Evolutionary conservation across 2,888 invertebrate species (phyloP).

Genomic region (Sipha maydis): DNA sequence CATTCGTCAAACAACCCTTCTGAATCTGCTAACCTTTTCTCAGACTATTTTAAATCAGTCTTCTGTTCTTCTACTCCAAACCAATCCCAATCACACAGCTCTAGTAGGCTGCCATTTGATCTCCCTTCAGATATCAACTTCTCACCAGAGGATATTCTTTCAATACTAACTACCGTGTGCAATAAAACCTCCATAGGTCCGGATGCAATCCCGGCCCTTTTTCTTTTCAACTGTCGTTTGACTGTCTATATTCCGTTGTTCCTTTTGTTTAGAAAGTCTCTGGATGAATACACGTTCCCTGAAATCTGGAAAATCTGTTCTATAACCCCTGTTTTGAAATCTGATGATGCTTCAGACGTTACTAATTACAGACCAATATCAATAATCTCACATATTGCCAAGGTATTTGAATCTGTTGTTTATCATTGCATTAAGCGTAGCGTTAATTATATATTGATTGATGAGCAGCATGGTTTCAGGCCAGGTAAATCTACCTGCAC

Average conservation of each 20-base stretch:
- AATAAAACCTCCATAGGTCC: slow-evolving; percentile 9
- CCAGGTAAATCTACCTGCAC: slow-evolving; percentile 13
- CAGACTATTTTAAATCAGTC: background rate
- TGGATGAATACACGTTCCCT: background rate
- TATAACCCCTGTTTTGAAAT: slow-evolving; percentile 6
- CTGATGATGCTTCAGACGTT: slow-evolving; percentile 1
- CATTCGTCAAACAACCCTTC: background rate
- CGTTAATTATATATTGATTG: slow-evolving; percentile 23
- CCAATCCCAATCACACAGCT: background rate
- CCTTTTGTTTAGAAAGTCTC: background rate
- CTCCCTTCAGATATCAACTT: background rate
- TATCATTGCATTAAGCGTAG: background rate
- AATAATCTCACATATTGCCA: slow-evolving; percentile 17
- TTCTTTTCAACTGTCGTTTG: slow-evolving; percentile 7
- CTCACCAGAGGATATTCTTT: background rate
- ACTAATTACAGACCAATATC: slow-evolving; percentile 16
- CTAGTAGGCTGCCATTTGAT: background rate
- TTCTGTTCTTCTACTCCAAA: background rate
- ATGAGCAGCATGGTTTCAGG: slow-evolving; percentile 10
- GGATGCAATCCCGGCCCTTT: slow-evolving; percentile 11
- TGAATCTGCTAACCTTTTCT: slow-evolving; percentile 10
- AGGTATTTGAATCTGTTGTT: slow-evolving; percentile 27
- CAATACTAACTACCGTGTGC: background rate
- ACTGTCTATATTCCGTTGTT: background rate
- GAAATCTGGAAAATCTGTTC: slow-evolving; percentile 16